phyloP scores from a whole-genome alignment of 2,888 invertebrate genomes.

The Drosophila nr. fundita region DNA sequence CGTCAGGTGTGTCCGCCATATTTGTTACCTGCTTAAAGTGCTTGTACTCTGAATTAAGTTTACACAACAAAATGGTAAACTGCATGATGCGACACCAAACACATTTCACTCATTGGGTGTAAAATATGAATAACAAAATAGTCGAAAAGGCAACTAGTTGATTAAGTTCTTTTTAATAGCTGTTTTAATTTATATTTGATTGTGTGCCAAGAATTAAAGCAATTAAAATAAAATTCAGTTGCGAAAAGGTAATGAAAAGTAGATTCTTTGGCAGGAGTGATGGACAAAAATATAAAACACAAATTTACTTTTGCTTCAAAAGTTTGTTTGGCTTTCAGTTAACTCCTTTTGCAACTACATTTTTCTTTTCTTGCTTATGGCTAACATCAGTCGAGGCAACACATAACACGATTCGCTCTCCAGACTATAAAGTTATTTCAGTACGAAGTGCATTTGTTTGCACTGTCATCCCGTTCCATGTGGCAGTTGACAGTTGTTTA shows the following conservation, averaged over 20 bases:
- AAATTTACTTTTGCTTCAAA: background rate
- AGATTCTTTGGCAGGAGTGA: background rate
- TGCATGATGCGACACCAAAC: background rate
- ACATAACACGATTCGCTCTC: background rate
- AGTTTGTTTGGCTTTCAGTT: conserved; percentile 2
- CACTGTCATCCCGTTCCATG: conserved; percentile 8
- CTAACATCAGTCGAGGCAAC: conserved; percentile 15
- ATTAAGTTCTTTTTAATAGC: background rate
- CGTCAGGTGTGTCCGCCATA: background rate
- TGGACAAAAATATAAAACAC: conserved; percentile 1
- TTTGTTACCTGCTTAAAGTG: background rate
- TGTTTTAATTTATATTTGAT: background rate
- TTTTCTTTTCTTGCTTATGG: conserved; percentile 10
- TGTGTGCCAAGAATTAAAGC: background rate
- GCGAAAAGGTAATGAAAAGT: background rate
- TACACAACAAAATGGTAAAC: background rate
- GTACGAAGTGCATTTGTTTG: conserved; percentile 27
- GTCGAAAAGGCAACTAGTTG: too few species aligned
- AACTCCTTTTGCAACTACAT: conserved; percentile 7
- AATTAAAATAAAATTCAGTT: background rate
- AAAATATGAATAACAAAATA: background rate
- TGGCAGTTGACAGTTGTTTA: conserved; percentile 40
- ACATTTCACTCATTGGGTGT: background rate
- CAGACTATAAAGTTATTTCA: conserved; percentile 21
- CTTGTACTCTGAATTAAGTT: background rate